A percentile compares a stretch with the other conserved stretches of the same genome.
Conservation (phyloP, 2,888 invertebrate species). For the Drosophila prolongata region DNA sequence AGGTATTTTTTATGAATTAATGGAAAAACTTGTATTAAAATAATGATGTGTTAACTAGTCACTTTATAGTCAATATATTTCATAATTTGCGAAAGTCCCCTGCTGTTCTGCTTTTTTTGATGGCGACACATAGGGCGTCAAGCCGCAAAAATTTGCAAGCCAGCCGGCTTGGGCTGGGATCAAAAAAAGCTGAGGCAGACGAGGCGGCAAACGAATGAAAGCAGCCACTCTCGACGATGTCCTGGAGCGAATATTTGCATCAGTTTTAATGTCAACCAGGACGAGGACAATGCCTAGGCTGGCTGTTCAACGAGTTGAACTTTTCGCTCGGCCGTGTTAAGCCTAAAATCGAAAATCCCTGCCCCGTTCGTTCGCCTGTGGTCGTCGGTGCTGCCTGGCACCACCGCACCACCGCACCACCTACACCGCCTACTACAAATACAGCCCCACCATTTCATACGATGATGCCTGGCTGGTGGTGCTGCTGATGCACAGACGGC, state of each 20-base stretch:
- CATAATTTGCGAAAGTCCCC: conserved; percentile 11
- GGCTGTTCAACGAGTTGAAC: conserved; percentile 56
- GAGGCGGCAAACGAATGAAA: conserved; percentile 46
- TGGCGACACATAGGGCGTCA: conserved; percentile 45
- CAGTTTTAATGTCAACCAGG: conserved; percentile 66
- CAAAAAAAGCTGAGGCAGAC: conserved; percentile 16
- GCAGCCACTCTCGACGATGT: conserved; percentile 52
- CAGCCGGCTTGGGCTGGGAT: conserved; percentile 39
- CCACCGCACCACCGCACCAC: conserved; percentile 2
- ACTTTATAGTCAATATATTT: conserved; percentile 40
- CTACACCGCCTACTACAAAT: conserved; percentile 1
- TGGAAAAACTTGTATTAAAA: neutral
- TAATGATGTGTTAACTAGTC: conserved; percentile 5
- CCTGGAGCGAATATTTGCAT: conserved; percentile 68
- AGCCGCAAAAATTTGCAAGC: conserved; percentile 46
- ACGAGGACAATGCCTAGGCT: conserved; percentile 56
- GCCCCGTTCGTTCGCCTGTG: conserved; percentile 59
- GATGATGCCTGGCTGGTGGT: conserved; percentile 27
- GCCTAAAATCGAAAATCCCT: conserved; percentile 76
- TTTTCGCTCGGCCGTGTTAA: conserved; percentile 61
- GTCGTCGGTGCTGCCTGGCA: conserved; percentile 26
- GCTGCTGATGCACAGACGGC: conserved; percentile 54
- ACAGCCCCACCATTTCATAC: conserved; percentile 13
- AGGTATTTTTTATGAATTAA: neutral
- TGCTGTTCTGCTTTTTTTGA: conserved; percentile 34